These are phyloP conservation scores for Pseudorasbora parva DNA, from an alignment of 2,113 vertebrate genomes.

Conservation along the genomic window DNA sequence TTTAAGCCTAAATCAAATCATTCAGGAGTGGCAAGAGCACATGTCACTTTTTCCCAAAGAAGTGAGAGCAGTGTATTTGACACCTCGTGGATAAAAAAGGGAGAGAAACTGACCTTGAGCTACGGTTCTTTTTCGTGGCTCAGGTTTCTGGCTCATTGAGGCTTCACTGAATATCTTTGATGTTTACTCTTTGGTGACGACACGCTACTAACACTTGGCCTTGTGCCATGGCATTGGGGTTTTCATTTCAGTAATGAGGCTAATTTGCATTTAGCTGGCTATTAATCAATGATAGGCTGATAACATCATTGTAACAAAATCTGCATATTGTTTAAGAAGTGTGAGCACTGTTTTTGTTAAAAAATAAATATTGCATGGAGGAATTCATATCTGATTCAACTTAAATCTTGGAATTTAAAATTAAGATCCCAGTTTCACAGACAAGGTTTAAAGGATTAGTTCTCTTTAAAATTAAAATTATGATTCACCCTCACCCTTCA, in stretches of 20 bases:
- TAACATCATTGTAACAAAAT: conserved; percentile 10
- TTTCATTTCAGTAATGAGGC: conserved; percentile 47
- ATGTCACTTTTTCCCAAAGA: conserved; percentile 38
- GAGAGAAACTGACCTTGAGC: conserved; percentile 68
- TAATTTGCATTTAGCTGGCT: conserved; percentile 40
- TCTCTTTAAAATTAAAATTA: no score
- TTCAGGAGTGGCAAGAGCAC: not conserved
- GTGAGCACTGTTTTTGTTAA: not conserved
- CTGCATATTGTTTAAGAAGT: not conserved
- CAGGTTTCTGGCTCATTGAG: conserved; percentile 64
- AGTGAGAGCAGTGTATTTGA: conserved; percentile 69
- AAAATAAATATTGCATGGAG: not conserved
- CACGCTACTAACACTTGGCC: conserved; percentile 32
- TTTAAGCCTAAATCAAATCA: not conserved
- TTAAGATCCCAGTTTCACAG: no score
- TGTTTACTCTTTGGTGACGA: conserved; percentile 56
- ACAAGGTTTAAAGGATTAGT: no score
- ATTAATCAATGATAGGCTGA: conserved; percentile 6
- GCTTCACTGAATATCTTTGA: conserved; percentile 55
- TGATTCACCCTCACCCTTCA: no score
- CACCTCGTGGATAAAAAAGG: conserved; percentile 69
- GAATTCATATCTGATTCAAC: not conserved
- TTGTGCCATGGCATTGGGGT: conserved; percentile 4
- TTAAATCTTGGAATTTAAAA: not conserved
- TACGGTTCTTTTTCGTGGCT: conserved; percentile 59